phyloP scores from a whole-genome alignment of 2,797 vertebrate species.

The Sus cebifrons region DNA sequence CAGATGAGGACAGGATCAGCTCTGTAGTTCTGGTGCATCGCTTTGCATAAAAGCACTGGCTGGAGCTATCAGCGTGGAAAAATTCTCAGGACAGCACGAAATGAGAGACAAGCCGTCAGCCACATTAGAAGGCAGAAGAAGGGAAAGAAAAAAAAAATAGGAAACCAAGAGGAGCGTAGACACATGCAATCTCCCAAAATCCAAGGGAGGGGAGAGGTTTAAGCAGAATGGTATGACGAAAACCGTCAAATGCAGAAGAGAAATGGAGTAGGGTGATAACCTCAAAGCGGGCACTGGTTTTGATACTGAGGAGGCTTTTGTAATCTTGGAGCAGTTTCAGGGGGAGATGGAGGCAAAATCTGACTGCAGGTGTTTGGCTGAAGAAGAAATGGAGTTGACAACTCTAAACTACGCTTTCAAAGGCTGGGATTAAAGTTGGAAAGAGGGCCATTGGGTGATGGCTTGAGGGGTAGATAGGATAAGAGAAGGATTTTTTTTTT shows the following conservation, averaged over 20 bases:
- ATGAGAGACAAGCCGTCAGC: neutral
- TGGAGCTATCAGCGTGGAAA: slow-evolving; percentile 22
- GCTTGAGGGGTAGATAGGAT: neutral
- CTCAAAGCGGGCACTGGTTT: neutral
- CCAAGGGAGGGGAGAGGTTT: neutral
- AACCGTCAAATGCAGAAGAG: neutral
- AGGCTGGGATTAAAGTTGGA: too few relatives aligned
- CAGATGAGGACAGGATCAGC: neutral
- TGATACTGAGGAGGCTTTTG: neutral
- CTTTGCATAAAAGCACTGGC: neutral
- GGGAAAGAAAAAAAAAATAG: neutral
- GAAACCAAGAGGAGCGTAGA: neutral
- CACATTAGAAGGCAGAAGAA: neutral
- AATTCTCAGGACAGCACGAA: neutral
- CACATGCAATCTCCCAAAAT: neutral
- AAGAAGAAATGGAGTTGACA: neutral
- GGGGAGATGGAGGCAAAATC: neutral
- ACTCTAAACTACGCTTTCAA: neutral
- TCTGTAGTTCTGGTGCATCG: neutral
- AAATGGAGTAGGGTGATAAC: neutral
- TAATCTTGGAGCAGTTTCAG: neutral
- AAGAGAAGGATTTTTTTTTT: neutral
- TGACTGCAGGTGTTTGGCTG: neutral
- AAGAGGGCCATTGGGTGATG: neutral
- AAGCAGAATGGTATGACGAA: neutral